Base-by-base conservation (phyloP, 2,113 vertebrate species). In the Enhydra lutris region DNA sequence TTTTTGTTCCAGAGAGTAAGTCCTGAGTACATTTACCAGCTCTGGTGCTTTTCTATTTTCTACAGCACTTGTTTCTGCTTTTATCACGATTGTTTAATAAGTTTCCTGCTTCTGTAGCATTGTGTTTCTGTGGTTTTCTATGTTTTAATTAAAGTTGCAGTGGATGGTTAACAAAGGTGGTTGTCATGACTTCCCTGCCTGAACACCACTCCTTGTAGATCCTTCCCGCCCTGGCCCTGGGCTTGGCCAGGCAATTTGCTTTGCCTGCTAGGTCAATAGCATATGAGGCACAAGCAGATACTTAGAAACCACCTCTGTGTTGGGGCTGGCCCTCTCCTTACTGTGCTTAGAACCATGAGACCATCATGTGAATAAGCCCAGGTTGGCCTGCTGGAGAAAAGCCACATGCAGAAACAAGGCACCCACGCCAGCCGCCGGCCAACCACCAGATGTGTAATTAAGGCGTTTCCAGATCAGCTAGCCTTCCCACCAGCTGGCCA, bases 161-260 rank as follows among this genome's bases (percentile, higher is more conserved):
- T 1, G 14, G 85, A 9, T 1, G 1, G 15, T 50, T 59, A 45
- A 47, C 71, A 31, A 74, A 39, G 12, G 21, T 1, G 4, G 36
- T 26, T 10, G 0, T 7, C 7, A 1, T 0, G 12, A 31, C 14
- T 9, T 0, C 24, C 20, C 13, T 31, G 61, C 36, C 79, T 1
- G 3, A 6, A 18, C 50, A 4, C 6, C 4, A 20, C 6, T 81
- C 23, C 24, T 3, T 23, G 1, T 5, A 5, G 36, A 57, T 7
- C 20, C 26, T 24, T 26, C 45, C 34, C 1, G 6, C 12, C 1
- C 84, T 8, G 9, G 18, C 67, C 21, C 91, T 39, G 78, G 36
- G 45, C 63, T 83, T 10, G 11, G 9, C 74, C 67, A 0, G 3
- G 36, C 9, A 1, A 45, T 26, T 31, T 63, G 7, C 65, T 61